Evolutionary conservation across 1,140 invertebrate genomes (phyloP).

Genomic region (Drosophila quadrilineata): DNA sequence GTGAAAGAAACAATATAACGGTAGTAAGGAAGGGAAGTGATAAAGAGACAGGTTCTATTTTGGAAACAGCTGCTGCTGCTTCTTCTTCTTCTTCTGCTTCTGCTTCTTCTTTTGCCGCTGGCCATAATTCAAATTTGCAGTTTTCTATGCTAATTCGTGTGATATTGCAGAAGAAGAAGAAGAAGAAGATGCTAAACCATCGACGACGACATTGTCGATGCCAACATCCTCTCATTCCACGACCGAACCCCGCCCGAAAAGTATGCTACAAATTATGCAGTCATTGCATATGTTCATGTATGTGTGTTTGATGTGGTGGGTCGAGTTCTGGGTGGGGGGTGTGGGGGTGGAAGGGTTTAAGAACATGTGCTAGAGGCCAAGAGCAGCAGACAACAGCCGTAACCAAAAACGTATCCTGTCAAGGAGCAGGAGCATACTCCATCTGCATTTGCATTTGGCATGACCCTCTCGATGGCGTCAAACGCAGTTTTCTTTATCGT

Average conservation of each 20-base stretch:
- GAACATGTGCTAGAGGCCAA: constrained; percentile 18
- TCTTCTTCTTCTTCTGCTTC: too few species aligned
- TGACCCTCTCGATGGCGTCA: constrained; percentile 64
- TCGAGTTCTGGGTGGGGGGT: too few species aligned
- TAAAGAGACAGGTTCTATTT: too few species aligned
- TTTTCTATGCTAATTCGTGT: constrained; percentile 78
- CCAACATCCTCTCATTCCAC: constrained; percentile 19
- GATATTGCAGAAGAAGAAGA: constrained; percentile 56
- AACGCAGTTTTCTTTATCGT: constrained; percentile 31
- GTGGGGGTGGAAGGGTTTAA: background rate
- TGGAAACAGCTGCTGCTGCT: constrained; percentile 24
- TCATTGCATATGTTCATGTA: constrained; percentile 2
- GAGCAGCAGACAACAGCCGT: constrained; percentile 4
- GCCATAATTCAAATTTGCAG: constrained; percentile 79
- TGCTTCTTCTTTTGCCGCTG: too few species aligned
- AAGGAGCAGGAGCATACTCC: constrained; percentile 53
- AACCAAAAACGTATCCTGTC: constrained; percentile 15
- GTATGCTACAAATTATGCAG: constrained; percentile 61
- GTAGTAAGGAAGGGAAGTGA: too few species aligned
- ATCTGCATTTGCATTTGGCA: constrained; percentile 70
- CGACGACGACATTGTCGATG: background rate
- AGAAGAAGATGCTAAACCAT: constrained; percentile 50
- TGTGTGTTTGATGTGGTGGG: background rate
- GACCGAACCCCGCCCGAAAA: too few species aligned
- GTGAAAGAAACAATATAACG: too few species aligned